Evolutionary conservation across 2,113 vertebrate genomes (phyloP), one percentile per base, ranked within the genome.

Genomic region (Lepus europaeus): DNA sequence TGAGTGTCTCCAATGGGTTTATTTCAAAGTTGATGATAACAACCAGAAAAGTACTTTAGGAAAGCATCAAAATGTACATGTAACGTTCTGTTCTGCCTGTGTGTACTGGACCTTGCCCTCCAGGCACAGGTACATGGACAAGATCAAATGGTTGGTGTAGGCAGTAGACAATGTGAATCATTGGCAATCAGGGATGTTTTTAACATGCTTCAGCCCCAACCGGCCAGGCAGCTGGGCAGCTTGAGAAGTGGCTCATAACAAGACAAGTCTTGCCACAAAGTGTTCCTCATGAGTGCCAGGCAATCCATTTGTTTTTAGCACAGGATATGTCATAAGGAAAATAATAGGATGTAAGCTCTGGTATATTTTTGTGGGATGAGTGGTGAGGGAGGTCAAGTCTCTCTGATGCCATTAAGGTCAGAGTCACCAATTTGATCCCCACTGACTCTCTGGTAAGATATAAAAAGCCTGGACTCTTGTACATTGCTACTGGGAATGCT

Each of bases 21-120:
- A 61, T 61, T 94, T 94, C 61, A 93, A 89, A 93, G 53, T 51
- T 59, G 64, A 49, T 88, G 81, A 89, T 31, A 85, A 81, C 61
- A 27, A 93, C 78, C 53, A 79, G 69, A 85, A 95, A 89, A 63
- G 22, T 66, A 89, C 64, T 82, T 87, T 14, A 64, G 12, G 22
- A 16, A 63, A 81, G 25, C 51, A n/a, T 56, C 59, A 89, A 85
- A 25, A 77, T 61, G 16, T 31, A 66, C 7, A 3, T 49, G 23
- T 73, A 91, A 87, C 86, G 22, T 63, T 53, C 51, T 59, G 64
- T 78, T 89, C n/a, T 53, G 25, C 7, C 29, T 74, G 19, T 82
- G 10, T 77, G 0, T 82, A 33, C 33, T 39, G 22, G 20, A 8
- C 4, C 72, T 77, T 77, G 69, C 69, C 33, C 45, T 86, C 51